These are phyloP conservation scores for Trichechus manatus DNA, from an alignment of 2,113 vertebrate genomes.

Conservation along the genomic window DNA sequence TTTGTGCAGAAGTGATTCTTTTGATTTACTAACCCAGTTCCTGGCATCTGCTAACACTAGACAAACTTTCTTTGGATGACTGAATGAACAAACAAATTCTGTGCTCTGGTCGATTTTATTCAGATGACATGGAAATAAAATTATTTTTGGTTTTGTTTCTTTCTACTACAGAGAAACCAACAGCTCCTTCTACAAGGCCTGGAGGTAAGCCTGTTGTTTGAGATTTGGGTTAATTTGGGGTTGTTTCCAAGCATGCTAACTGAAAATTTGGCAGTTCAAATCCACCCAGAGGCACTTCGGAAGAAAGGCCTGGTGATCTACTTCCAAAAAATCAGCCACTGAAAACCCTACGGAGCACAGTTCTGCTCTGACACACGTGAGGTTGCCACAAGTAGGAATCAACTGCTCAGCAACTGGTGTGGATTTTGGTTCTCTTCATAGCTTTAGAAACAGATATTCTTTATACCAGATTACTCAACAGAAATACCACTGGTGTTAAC, in stretches of 20 bases:
- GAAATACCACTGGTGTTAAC: neutral
- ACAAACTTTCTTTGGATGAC: neutral
- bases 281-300: neutral
- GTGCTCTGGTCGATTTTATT: slow-evolving; percentile 25
- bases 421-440: neutral
- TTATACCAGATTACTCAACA: neutral
- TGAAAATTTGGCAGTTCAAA: neutral
- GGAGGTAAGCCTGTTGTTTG: slow-evolving; percentile 80
- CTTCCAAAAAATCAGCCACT: neutral
- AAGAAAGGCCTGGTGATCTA: neutral
- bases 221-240: slow-evolving; percentile 8
- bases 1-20: slow-evolving; percentile 13
- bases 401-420: neutral
- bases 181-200: slow-evolving; percentile 51
- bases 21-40: neutral
- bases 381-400: neutral
- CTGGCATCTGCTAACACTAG: neutral
- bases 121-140: neutral
- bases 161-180: slow-evolving; percentile 84
- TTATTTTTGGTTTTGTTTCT: slow-evolving; percentile 52
- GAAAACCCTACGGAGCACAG: neutral
- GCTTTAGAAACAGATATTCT: neutral
- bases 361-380: neutral
- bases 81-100: neutral
- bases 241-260: neutral